Evolutionary conservation across 2,113 vertebrate genomes (phyloP).

Genomic region (Ochotona curzoniae): DNA sequence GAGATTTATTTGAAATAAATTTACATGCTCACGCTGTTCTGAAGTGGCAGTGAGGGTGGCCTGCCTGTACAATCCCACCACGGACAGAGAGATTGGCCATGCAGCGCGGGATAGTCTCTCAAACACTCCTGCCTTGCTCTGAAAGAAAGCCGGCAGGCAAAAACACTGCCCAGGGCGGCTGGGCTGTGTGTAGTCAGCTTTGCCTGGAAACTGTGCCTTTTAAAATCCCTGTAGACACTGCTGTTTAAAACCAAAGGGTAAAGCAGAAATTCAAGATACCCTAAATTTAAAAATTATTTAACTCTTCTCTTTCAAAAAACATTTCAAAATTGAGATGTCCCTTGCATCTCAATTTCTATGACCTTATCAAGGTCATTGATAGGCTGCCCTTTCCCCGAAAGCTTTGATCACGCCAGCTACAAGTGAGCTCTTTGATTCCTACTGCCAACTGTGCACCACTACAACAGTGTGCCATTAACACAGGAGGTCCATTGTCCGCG

Average conservation of each 20-base stretch:
- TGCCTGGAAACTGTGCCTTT: neutral
- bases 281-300: neutral
- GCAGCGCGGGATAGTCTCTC: neutral
- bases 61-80: neutral
- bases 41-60: neutral
- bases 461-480: neutral
- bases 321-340: neutral
- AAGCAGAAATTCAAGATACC: neutral
- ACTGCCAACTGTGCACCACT: neutral
- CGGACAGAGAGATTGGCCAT: neutral
- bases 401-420: neutral
- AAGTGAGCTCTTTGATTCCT: neutral
- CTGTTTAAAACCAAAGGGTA: neutral
- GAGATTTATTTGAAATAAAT: too few species aligned
- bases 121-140: neutral
- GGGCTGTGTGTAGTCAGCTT: neutral
- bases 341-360: neutral
- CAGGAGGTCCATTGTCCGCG: neutral
- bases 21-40: neutral
- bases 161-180: neutral
- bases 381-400: neutral
- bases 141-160: neutral
- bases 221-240: neutral
- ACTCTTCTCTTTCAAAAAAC: constrained; percentile 15
- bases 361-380: constrained; percentile 22